Conservation (phyloP, 2,888 invertebrate species). For the Odiellus spinosus region DNA sequence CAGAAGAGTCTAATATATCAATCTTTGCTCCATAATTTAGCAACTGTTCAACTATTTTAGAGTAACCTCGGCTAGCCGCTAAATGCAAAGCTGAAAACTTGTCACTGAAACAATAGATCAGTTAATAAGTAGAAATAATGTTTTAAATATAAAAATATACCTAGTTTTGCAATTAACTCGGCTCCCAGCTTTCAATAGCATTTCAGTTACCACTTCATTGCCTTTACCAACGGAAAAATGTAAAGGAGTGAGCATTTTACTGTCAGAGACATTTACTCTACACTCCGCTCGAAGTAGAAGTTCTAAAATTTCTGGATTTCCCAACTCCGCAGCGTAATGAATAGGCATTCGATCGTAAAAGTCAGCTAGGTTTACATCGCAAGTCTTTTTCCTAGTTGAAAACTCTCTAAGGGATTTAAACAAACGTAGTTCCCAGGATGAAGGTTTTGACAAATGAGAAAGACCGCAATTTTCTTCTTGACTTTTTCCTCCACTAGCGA, state of each 20-base stretch:
- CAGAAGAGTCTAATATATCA: conserved; percentile 43
- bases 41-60: conserved; percentile 39
- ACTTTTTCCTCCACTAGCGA: no score
- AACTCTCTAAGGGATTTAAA: conserved; percentile 36
- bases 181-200: conserved; percentile 34
- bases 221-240: conserved; percentile 48
- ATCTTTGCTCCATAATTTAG: conserved; percentile 41
- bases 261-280: conserved; percentile 46
- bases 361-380: conserved; percentile 46
- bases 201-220: conserved; percentile 37
- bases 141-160: conserved; percentile 3
- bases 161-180: conserved; percentile 42
- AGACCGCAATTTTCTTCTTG: no score
- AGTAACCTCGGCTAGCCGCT: conserved; percentile 41
- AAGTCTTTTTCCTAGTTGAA: conserved; percentile 26
- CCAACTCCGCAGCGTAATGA: conserved; percentile 55
- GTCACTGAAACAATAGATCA: conserved; percentile 24
- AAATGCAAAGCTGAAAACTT: conserved; percentile 46
- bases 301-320: conserved; percentile 43
- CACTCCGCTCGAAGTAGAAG: conserved; percentile 45
- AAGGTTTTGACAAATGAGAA: conserved; percentile 1
- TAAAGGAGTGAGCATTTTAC: conserved; percentile 47
- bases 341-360: conserved; percentile 47
- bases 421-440: conserved; percentile 32
- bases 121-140: background rate